Evolutionary conservation across 2,797 vertebrate species (phyloP).

Genomic region (Phaenicophaeus curvirostris): DNA sequence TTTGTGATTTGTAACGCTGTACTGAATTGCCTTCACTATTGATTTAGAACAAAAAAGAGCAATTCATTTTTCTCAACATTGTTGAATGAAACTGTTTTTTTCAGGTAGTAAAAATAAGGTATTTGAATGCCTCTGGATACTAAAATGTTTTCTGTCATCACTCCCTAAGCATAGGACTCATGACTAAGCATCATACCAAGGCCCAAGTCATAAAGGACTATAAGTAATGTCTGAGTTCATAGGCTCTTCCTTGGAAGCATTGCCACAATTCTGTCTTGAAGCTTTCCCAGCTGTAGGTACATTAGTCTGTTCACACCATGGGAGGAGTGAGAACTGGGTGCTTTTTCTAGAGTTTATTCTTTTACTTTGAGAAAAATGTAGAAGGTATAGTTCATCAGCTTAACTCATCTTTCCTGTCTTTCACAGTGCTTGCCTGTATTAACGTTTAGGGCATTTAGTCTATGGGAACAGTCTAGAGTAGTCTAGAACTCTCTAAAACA

Average conservation of each 20-base stretch:
- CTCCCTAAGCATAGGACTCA: not conserved
- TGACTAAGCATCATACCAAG: not conserved
- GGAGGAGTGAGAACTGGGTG: not conserved
- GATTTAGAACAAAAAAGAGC: not conserved
- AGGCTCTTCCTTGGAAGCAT: not conserved
- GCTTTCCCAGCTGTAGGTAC: not conserved
- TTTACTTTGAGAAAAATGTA: not conserved
- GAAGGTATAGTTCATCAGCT: not conserved
- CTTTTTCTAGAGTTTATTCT: not conserved
- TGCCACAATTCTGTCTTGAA: not conserved
- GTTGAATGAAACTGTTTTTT: not conserved
- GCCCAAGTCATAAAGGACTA: not conserved
- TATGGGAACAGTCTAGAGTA: not conserved
- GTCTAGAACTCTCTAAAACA: not conserved
- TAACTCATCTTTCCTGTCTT: not conserved
- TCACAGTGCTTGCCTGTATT: not conserved
- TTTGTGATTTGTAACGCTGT: not conserved
- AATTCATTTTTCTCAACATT: not conserved
- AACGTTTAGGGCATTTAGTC: not conserved
- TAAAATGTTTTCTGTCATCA: not conserved
- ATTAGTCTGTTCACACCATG: not conserved
- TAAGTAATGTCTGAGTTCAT: slow-evolving; percentile 9
- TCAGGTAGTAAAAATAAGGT: not conserved
- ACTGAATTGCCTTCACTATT: not conserved
- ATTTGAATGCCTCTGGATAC: slow-evolving; percentile 18